A percentile compares a stretch with the other conserved stretches of the same genome.
Conservation (phyloP, 2,888 invertebrate genomes). For the Lathronympha strigana region DNA sequence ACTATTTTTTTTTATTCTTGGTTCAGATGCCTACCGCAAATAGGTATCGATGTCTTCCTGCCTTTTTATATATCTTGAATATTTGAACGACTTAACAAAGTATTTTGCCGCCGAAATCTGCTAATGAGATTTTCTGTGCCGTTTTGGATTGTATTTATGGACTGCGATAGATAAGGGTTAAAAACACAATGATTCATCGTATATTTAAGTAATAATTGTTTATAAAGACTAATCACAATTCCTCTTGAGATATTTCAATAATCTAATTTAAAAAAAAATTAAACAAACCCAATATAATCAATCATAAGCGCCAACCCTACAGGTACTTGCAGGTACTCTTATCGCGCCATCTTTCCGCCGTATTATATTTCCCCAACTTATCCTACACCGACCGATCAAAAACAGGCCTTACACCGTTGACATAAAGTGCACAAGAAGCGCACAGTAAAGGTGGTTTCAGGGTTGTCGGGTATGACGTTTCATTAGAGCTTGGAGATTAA, state of each 20-base stretch:
- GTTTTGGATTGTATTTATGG: too few species aligned
- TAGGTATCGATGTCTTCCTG: too few species aligned
- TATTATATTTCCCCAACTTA: constrained; percentile 65
- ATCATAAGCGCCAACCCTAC: constrained; percentile 54
- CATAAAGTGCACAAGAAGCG: constrained; percentile 36
- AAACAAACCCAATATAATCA: constrained; percentile 2
- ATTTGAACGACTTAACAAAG: too few species aligned
- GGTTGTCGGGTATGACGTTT: constrained; percentile 61
- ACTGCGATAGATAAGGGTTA: too few species aligned
- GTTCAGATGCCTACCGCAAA: too few species aligned
- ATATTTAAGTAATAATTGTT: neutral
- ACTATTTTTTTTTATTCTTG: too few species aligned
- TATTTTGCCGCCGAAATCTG: too few species aligned
- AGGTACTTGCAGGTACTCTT: constrained; percentile 65
- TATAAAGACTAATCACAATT: neutral
- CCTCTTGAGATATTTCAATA: neutral
- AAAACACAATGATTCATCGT: too few species aligned
- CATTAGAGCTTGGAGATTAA: constrained; percentile 73
- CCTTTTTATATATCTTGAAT: too few species aligned
- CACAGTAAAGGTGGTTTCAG: constrained; percentile 44
- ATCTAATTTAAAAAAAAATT: too few species aligned
- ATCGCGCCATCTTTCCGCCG: constrained; percentile 71
- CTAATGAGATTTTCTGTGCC: too few species aligned
- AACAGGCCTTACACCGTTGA: constrained; percentile 34
- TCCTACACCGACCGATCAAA: constrained; percentile 45